Evolutionary conservation across 2,888 invertebrate genomes (phyloP).

Genomic region (Drosophila infuscata): DNA sequence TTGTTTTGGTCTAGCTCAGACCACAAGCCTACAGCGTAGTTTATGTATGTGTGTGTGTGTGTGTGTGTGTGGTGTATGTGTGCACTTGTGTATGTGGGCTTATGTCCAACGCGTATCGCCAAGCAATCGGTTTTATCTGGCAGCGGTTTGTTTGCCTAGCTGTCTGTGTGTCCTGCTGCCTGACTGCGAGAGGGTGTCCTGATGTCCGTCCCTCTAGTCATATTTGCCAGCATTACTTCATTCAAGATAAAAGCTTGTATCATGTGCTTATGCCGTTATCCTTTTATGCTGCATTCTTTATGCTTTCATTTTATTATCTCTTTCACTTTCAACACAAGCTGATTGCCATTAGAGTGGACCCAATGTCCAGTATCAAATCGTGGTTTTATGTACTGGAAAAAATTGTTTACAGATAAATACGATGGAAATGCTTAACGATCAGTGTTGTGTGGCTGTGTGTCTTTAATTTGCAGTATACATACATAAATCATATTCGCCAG

Average conservation of each 20-base stretch:
- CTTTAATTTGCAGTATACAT: slow-evolving; percentile 25
- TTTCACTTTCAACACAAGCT: slow-evolving; percentile 46
- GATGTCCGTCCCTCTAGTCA: slow-evolving; percentile 31
- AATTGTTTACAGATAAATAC: slow-evolving; percentile 16
- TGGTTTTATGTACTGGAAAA: slow-evolving; percentile 66
- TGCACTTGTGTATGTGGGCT: slow-evolving; percentile 17
- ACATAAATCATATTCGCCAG: slow-evolving; percentile 39
- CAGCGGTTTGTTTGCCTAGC: slow-evolving; percentile 43
- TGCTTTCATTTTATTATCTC: slow-evolving; percentile 65
- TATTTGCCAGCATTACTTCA: slow-evolving; percentile 49
- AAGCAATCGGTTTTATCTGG: slow-evolving; percentile 66
- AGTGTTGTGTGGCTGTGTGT: not conserved
- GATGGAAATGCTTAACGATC: slow-evolving; percentile 30
- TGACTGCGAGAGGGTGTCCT: not conserved
- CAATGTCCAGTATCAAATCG: slow-evolving; percentile 10
- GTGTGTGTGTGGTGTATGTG: slow-evolving; percentile 5
- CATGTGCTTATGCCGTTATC: slow-evolving; percentile 62
- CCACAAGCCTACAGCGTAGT: slow-evolving; percentile 42
- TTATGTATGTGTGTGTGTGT: slow-evolving; percentile 1
- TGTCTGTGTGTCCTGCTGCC: slow-evolving; percentile 1
- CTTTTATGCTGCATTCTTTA: slow-evolving; percentile 64
- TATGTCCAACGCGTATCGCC: slow-evolving; percentile 44
- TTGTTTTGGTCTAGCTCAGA: slow-evolving; percentile 48
- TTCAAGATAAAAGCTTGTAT: slow-evolving; percentile 62
- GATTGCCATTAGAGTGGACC: slow-evolving; percentile 45